These are phyloP conservation scores for Euclidia mi DNA, from an alignment of 2,888 invertebrate species.

Conservation along the genomic window DNA sequence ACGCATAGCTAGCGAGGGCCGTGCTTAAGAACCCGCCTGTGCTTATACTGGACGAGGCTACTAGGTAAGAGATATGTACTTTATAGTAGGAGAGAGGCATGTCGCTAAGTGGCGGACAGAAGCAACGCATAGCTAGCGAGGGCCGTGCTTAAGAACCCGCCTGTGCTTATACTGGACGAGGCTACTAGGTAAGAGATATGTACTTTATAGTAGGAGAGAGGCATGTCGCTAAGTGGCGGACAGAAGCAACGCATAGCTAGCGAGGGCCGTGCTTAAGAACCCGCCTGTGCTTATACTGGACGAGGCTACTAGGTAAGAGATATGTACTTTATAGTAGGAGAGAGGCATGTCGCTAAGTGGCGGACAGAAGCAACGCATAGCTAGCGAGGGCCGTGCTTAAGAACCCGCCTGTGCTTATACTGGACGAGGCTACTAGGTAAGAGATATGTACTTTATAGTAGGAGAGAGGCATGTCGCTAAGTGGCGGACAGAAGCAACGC, in stretches of 20 bases:
- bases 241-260: slow-evolving; percentile 99
- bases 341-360: slow-evolving; percentile 92
- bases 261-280: slow-evolving; percentile 97
- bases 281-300: slow-evolving; percentile 97
- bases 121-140: too few species aligned
- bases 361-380: too few species aligned
- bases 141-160: slow-evolving; percentile 97
- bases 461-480: slow-evolving; percentile 97
- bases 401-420: slow-evolving; percentile 95
- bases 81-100: background rate
- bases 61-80: slow-evolving; percentile 91
- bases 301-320: slow-evolving; percentile 97
- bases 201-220: slow-evolving; percentile 88
- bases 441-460: slow-evolving; percentile 44
- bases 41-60: slow-evolving; percentile 98
- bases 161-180: slow-evolving; percentile 97
- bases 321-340: slow-evolving; percentile 36
- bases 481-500: slow-evolving; percentile 98
- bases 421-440: slow-evolving; percentile 99
- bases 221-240: slow-evolving; percentile 98
- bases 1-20: too few species aligned
- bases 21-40: slow-evolving; percentile 96
- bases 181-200: slow-evolving; percentile 94
- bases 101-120: too few species aligned
- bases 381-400: slow-evolving; percentile 88